Conservation (phyloP, 1,140 invertebrate genomes). For the Doryteuthis pealeii region DNA sequence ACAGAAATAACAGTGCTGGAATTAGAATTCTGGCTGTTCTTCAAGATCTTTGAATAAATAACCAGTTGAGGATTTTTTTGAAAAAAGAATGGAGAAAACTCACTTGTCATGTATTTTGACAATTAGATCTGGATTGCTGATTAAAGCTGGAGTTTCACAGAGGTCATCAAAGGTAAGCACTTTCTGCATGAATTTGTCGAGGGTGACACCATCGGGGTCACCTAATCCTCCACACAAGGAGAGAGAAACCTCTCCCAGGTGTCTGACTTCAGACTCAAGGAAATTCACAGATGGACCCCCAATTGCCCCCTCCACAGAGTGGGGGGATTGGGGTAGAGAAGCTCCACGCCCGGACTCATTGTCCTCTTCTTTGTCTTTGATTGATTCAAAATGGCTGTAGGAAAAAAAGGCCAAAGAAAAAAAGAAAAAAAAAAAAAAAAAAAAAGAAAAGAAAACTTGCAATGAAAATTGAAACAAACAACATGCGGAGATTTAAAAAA, state of each 20-base stretch:
- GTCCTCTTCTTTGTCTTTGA: slow-evolving; percentile 75
- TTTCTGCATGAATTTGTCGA: slow-evolving; percentile 73
- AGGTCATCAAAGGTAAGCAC: slow-evolving; percentile 82
- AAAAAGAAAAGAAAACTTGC: no score
- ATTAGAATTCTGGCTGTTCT: no score
- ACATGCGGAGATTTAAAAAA: no score
- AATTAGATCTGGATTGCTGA: slow-evolving; percentile 83
- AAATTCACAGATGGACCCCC: slow-evolving; percentile 47
- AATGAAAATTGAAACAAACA: no score
- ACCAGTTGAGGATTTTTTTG: no score
- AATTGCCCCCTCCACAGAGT: slow-evolving; percentile 77
- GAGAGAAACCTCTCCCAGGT: slow-evolving; percentile 58
- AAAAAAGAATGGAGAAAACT: slow-evolving; percentile 29
- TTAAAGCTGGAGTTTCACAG: slow-evolving; percentile 71
- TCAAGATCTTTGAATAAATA: no score
- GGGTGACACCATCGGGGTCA: slow-evolving; percentile 60
- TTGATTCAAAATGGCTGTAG: slow-evolving; percentile 24
- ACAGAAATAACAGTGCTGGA: no score
- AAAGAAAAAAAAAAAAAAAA: no score
- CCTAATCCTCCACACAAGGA: slow-evolving; percentile 80
- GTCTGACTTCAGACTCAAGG: slow-evolving; percentile 58
- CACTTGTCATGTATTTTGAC: slow-evolving; percentile 84
- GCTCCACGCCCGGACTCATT: slow-evolving; percentile 92
- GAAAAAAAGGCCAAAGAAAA: slow-evolving; percentile 22
- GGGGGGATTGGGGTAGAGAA: slow-evolving; percentile 89